Evolutionary conservation across 2,888 invertebrate genomes (phyloP).

Genomic region (Phasia obesa): DNA sequence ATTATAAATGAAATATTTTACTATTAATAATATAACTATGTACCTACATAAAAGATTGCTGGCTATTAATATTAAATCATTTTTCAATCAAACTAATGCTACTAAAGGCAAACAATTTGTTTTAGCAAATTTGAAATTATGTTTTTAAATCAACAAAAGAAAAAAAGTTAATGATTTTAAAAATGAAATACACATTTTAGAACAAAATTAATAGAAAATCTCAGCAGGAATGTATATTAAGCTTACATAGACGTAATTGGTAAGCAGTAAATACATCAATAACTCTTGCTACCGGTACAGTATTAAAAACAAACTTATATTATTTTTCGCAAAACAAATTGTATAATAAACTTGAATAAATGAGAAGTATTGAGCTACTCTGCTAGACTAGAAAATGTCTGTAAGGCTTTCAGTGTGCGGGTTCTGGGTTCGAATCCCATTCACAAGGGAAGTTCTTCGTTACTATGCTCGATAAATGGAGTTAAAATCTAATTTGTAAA

Average conservation of each 20-base stretch:
- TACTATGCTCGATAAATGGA: too few species aligned
- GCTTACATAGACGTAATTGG: neutral
- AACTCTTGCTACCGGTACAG: neutral
- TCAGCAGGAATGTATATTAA: conserved; percentile 49
- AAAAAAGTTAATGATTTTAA: conserved; percentile 4
- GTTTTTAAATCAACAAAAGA: conserved; percentile 27
- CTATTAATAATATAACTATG: conserved; percentile 13
- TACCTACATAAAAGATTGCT: neutral
- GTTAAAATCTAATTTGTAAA: too few species aligned
- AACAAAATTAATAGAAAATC: conserved; percentile 50
- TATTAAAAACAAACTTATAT: too few species aligned
- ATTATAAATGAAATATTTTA: too few species aligned
- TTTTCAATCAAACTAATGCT: conserved; percentile 56
- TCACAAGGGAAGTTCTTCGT: too few species aligned
- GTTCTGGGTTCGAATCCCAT: too few species aligned
- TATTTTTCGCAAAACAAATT: too few species aligned
- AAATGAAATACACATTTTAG: conserved; percentile 28
- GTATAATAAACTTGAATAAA: too few species aligned
- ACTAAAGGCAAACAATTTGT: conserved; percentile 52
- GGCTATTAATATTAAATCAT: conserved; percentile 44
- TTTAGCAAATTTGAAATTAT: conserved; percentile 58
- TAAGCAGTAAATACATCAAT: neutral
- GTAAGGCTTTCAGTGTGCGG: too few species aligned
- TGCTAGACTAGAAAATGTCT: too few species aligned
- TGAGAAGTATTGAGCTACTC: too few species aligned